phyloP scores from a whole-genome alignment of 2,888 invertebrate species.

The Cybosia mesomella region DNA sequence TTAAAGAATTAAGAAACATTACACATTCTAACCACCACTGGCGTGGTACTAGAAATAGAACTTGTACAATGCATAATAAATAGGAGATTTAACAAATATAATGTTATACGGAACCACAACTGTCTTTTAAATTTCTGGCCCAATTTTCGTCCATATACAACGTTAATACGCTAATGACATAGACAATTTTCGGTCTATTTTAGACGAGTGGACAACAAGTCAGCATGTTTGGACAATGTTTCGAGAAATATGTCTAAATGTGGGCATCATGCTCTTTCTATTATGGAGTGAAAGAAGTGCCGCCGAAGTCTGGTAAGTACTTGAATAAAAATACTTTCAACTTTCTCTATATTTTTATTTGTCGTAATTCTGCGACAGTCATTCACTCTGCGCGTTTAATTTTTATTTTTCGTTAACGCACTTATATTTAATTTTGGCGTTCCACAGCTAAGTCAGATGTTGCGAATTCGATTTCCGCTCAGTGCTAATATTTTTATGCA shows the following conservation, averaged over 20 bases:
- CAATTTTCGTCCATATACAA: constrained; percentile 8
- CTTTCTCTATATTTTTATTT: neutral
- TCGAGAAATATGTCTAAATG: constrained; percentile 16
- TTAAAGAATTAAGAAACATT: too few relatives aligned
- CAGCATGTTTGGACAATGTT: constrained; percentile 6
- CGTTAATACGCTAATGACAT: constrained; percentile 27
- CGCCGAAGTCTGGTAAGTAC: neutral
- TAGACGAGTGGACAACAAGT: constrained; percentile 23
- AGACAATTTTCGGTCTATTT: constrained; percentile 27
- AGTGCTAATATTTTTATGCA: too few relatives aligned
- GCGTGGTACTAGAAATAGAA: too few relatives aligned
- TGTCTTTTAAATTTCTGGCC: neutral
- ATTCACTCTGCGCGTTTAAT: too few relatives aligned
- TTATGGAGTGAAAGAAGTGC: neutral
- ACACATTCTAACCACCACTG: too few relatives aligned
- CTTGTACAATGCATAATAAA: too few relatives aligned
- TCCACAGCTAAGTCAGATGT: too few relatives aligned
- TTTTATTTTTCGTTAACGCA: too few relatives aligned
- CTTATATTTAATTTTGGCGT: too few relatives aligned
- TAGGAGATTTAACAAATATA: too few relatives aligned
- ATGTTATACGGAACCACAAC: constrained; percentile 9
- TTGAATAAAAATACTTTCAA: neutral
- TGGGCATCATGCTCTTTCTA: constrained; percentile 20
- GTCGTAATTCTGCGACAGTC: neutral
- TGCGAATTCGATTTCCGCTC: too few relatives aligned